Evolutionary conservation across 2,113 vertebrate species (phyloP).

Genomic region (Steatornis caripensis): DNA sequence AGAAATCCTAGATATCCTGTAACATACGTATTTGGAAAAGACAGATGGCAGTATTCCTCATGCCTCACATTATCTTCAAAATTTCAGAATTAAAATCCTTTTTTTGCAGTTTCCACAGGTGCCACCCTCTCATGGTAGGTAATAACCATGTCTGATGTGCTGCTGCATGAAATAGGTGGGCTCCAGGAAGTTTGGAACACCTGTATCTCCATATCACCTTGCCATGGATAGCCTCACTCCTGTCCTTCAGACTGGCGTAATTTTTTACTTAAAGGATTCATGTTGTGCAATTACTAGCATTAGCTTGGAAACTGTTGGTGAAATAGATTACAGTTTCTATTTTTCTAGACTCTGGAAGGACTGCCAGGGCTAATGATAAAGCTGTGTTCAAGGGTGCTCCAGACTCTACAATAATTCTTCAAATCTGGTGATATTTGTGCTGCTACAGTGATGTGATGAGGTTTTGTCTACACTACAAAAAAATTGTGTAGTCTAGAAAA

Average conservation of each 20-base stretch:
- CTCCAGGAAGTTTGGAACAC: background rate
- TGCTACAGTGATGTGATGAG: background rate
- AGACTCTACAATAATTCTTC: background rate
- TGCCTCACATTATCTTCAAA: background rate
- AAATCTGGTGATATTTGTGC: background rate
- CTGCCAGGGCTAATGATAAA: background rate
- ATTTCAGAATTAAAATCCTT: background rate
- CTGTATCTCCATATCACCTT: background rate
- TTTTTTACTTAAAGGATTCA: background rate
- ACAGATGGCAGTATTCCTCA: background rate
- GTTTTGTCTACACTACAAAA: constrained; percentile 15
- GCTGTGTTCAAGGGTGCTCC: background rate
- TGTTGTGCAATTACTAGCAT: background rate
- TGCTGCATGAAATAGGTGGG: background rate
- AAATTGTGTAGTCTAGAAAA: background rate
- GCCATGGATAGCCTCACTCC: background rate
- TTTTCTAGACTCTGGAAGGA: background rate
- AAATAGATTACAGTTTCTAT: background rate
- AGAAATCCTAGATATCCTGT: background rate
- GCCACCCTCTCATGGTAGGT: background rate
- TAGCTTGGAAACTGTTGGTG: background rate
- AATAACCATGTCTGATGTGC: background rate
- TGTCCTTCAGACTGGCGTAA: background rate
- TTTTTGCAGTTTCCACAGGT: background rate
- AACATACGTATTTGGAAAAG: background rate